Percentiles rank a stretch among this genome's conserved stretches.
Conservation (phyloP, 2,888 invertebrate species). For the Drosophila suboccidentalis region DNA sequence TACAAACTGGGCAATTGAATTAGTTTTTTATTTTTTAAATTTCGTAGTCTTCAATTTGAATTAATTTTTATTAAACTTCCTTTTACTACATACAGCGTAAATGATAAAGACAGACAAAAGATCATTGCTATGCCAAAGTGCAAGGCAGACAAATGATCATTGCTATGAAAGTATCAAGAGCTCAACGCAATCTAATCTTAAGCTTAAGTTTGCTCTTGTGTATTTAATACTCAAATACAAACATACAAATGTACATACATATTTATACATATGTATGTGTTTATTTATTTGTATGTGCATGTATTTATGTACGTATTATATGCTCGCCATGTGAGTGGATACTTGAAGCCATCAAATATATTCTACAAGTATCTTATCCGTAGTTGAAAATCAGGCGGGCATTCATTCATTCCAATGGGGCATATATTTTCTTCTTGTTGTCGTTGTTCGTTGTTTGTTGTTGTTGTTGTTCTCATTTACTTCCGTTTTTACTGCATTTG, state of each 20-base stretch:
- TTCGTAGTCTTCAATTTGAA: too few species aligned
- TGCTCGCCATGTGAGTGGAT: slow-evolving; percentile 37
- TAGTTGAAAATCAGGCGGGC: slow-evolving; percentile 67
- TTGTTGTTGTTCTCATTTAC: slow-evolving; percentile 63
- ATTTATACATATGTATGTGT: too few species aligned
- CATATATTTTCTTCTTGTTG: slow-evolving; percentile 26
- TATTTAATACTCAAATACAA: neutral
- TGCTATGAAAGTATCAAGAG: slow-evolving; percentile 2
- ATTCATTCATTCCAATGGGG: slow-evolving; percentile 68
- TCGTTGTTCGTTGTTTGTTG: slow-evolving; percentile 44
- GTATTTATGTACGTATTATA: neutral
- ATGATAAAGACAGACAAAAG: slow-evolving; percentile 5
- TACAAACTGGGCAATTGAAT: neutral
- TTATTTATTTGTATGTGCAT: neutral
- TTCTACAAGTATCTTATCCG: slow-evolving; percentile 72
- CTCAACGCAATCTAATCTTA: slow-evolving; percentile 17
- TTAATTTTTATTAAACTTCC: neutral
- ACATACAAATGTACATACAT: neutral
- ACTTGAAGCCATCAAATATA: slow-evolving; percentile 56
- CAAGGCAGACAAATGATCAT: slow-evolving; percentile 17
- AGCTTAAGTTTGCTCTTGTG: slow-evolving; percentile 11
- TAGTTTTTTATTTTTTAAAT: neutral
- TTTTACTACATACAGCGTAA: neutral
- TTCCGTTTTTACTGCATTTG: slow-evolving; percentile 73
- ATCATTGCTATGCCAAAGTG: slow-evolving; percentile 16